A percentile compares a stretch with the other conserved stretches of the same genome.
phyloP scores from a whole-genome alignment of 2,888 invertebrate species.

The Parnassius mnemosyne region DNA sequence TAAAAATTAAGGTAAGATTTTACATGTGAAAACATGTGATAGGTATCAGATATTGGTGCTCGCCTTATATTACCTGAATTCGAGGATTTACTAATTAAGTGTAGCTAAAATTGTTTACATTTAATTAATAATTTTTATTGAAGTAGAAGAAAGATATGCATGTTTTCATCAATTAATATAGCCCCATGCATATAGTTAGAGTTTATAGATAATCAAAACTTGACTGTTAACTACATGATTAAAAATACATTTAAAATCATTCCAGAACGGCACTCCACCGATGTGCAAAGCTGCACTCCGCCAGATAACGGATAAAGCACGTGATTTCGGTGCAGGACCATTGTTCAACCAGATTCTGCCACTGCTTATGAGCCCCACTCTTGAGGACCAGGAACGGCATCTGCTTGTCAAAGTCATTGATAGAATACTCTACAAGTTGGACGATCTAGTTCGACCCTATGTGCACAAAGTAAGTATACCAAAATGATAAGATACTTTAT shows the following conservation, averaged over 20 bases:
- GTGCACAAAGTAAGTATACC: slow-evolving; percentile 91
- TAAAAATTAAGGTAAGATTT: slow-evolving; percentile 91
- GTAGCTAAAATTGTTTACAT: no score
- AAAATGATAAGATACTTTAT: no score
- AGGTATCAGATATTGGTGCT: no score
- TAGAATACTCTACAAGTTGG: slow-evolving; percentile 97
- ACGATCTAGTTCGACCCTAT: slow-evolving; percentile 98
- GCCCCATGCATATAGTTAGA: no score
- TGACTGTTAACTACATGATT: no score
- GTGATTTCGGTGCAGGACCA: slow-evolving; percentile 99
- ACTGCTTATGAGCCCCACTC: slow-evolving; percentile 99
- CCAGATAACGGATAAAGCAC: slow-evolving; percentile 99
- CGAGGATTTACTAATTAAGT: no score
- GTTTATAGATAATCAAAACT: no score
- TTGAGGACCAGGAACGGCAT: slow-evolving; percentile 99
- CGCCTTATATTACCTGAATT: no score
- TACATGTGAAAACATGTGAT: slow-evolving; percentile 14
- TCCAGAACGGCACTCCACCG: slow-evolving; percentile 96
- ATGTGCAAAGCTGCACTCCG: slow-evolving; percentile 99
- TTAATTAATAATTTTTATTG: no score
- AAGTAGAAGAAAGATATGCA: no score
- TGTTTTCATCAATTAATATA: no score
- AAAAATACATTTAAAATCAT: not conserved
- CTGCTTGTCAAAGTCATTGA: slow-evolving; percentile 99
- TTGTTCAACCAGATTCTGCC: slow-evolving; percentile 99